Percentiles rank a stretch among this genome's conserved stretches.
phyloP scores from a whole-genome alignment of 2,113 vertebrate genomes.

The Tympanuchus pallidicinctus region DNA sequence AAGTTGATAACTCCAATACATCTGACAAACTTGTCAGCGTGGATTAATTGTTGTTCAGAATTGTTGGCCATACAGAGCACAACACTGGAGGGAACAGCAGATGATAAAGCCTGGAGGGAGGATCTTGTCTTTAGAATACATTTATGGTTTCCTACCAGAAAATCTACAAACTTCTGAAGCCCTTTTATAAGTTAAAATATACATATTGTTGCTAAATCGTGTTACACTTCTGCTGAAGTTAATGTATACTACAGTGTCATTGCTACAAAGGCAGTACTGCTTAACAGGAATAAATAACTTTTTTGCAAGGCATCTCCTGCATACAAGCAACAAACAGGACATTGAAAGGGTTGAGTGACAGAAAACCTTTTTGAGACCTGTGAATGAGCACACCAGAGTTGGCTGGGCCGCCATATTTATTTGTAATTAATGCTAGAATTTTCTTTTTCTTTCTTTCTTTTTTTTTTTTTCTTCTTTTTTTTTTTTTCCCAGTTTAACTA shows the following conservation, averaged over 20 bases:
- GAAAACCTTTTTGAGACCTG: not conserved
- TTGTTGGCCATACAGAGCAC: conserved; percentile 5
- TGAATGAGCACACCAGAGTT: not conserved
- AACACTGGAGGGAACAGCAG: not conserved
- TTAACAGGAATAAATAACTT: not conserved
- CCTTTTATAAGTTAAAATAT: not conserved
- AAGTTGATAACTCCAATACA: conserved; percentile 23
- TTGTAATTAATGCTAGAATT: not conserved
- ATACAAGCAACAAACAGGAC: not conserved
- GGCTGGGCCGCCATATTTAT: not conserved
- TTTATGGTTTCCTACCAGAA: conserved; percentile 14
- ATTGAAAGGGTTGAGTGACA: not conserved
- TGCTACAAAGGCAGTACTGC: not conserved
- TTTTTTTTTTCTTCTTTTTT: not conserved
- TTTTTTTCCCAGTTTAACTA: not conserved
- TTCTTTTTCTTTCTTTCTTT: not conserved
- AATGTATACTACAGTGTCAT: not conserved
- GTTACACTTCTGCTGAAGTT: not conserved
- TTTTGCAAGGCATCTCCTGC: not conserved
- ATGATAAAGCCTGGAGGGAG: not conserved
- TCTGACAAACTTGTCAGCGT: conserved; percentile 26
- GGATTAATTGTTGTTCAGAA: conserved; percentile 31
- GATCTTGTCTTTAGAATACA: not conserved
- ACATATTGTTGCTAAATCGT: not conserved
- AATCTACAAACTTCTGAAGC: not conserved